A percentile compares a stretch with the other conserved stretches of the same genome.
phyloP scores from a whole-genome alignment of 2,113 vertebrate species.

The Herpailurus yagouaroundi region DNA sequence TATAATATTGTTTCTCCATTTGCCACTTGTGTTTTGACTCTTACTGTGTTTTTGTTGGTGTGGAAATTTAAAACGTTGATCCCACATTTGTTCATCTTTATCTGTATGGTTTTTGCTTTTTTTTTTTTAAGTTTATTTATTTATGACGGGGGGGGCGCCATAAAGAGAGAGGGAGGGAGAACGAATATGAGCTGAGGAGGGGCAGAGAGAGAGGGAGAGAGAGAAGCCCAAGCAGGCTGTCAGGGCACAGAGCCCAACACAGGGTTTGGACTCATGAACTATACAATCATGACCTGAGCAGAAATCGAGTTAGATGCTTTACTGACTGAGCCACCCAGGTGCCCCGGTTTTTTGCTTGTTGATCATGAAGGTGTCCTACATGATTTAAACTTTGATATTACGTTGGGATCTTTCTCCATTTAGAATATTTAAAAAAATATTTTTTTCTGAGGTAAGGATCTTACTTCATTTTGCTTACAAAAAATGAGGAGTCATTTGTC shows the following conservation, averaged over 20 bases:
- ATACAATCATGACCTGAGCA: no score
- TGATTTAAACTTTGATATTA: background rate
- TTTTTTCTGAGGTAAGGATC: background rate
- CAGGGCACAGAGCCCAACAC: no score
- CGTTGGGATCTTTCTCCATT: background rate
- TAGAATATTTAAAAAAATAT: background rate
- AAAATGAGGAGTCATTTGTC: background rate
- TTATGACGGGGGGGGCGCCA: no score
- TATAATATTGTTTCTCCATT: background rate
- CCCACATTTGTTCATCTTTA: background rate
- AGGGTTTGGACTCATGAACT: no score
- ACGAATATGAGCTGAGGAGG: no score
- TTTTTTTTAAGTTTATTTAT: no score
- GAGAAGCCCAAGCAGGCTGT: no score
- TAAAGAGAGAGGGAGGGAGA: no score
- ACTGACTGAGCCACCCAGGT: no score
- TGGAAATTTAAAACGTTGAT: background rate
- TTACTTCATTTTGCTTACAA: slow-evolving; percentile 13
- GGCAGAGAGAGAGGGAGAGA: no score
- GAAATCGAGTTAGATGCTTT: no score
- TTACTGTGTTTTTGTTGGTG: background rate
- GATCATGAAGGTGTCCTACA: background rate
- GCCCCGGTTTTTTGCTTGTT: background rate
- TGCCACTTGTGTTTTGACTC: background rate
- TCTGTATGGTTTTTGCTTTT: background rate